Percentiles rank a stretch among this genome's conserved stretches.
phyloP scores from a whole-genome alignment of 2,797 vertebrate genomes.

The Smutsia temminckii region DNA sequence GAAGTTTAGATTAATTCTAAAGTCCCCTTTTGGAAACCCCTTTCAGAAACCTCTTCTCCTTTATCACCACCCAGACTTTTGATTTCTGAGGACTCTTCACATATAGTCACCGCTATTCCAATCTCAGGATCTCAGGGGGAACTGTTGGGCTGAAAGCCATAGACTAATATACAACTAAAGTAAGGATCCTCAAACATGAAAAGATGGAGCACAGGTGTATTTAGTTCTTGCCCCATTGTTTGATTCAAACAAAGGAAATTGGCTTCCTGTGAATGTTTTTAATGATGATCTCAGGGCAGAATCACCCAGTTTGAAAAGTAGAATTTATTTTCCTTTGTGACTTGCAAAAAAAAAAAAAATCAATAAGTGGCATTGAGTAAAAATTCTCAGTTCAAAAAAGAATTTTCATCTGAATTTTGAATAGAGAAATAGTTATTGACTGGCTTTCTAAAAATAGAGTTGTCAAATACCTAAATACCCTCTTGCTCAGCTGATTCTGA shows the following conservation, averaged over 20 bases:
- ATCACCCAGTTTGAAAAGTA: background rate
- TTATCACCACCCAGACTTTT: background rate
- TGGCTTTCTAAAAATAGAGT: slow-evolving; percentile 35
- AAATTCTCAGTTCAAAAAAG: slow-evolving; percentile 41
- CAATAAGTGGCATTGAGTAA: background rate
- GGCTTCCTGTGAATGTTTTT: background rate
- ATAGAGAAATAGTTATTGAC: background rate
- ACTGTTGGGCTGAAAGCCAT: background rate
- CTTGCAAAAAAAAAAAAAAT: background rate
- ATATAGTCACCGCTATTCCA: background rate
- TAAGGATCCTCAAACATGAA: background rate
- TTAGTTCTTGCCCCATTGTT: background rate
- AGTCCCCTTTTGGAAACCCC: background rate
- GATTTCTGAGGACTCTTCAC: background rate
- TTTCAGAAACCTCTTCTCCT: background rate
- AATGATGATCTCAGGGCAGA: slow-evolving; percentile 8
- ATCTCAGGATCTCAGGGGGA: background rate
- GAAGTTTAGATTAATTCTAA: background rate
- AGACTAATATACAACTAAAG: background rate
- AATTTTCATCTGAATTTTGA: background rate
- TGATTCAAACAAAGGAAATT: background rate
- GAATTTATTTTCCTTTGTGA: slow-evolving; percentile 17
- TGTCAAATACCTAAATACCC: background rate
- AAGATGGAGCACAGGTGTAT: background rate
- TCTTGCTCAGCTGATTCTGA: background rate